A percentile compares a stretch with the other conserved stretches of the same genome.
Evolutionary conservation across 1,140 invertebrate species (phyloP).

Genomic region (Pentalonia nigronervosa): DNA sequence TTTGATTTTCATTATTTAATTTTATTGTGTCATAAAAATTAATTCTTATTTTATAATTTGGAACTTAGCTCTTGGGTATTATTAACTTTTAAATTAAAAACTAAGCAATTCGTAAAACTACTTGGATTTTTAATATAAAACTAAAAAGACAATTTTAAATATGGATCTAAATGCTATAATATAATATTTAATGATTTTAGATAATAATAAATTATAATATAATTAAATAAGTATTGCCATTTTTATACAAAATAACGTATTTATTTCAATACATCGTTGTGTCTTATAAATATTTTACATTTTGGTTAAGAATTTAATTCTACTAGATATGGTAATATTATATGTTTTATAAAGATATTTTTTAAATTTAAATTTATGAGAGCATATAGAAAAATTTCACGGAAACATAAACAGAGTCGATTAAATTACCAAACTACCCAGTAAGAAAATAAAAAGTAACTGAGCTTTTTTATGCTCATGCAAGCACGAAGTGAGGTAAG

Average conservation of each 20-base stretch:
- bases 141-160: background rate
- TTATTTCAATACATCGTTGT: background rate
- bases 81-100: constrained; percentile 21
- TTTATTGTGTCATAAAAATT: background rate
- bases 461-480: background rate
- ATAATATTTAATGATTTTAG: background rate
- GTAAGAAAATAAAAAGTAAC: background rate
- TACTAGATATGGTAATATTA: too few relatives aligned
- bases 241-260: background rate
- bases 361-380: too few relatives aligned
- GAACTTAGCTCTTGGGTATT: background rate
- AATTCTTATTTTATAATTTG: background rate
- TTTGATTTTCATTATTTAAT: background rate
- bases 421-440: background rate
- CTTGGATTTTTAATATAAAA: background rate
- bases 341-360: too few relatives aligned
- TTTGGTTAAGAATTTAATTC: background rate
- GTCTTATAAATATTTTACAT: background rate
- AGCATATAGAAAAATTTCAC: too few relatives aligned
- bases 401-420: background rate
- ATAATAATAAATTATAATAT: background rate
- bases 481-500: background rate
- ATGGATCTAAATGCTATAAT: background rate
- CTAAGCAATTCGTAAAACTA: background rate
- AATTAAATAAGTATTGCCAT: background rate